These are phyloP conservation scores for Enteromius mattozi DNA, from an alignment of 2,797 vertebrate genomes.

Conservation along the genomic window DNA sequence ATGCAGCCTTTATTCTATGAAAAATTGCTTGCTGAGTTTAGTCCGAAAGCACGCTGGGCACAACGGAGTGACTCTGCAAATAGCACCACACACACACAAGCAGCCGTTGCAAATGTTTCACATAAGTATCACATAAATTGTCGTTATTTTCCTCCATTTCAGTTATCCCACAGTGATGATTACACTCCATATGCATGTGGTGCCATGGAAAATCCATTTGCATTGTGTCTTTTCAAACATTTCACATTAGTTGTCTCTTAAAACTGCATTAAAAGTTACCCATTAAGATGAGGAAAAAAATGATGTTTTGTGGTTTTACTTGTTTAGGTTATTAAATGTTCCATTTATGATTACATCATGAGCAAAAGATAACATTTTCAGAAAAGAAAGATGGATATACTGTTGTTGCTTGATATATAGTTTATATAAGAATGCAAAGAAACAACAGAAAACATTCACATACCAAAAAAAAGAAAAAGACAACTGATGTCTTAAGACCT, in stretches of 20 bases:
- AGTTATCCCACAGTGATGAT: conserved; percentile 46
- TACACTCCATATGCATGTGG: conserved; percentile 37
- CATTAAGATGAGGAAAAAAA: conserved; percentile 34
- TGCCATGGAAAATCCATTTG: conserved; percentile 48
- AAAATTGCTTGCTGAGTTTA: conserved; percentile 21
- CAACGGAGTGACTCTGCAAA: conserved; percentile 24
- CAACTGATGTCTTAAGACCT: not conserved
- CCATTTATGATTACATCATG: conserved; percentile 32
- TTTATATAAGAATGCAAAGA: conserved; percentile 4
- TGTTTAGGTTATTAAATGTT: conserved; percentile 36
- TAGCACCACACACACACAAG: conserved; percentile 3
- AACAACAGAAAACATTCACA: not conserved
- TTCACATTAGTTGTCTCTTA: conserved; percentile 30
- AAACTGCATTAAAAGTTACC: conserved; percentile 31
- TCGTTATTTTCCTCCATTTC: conserved; percentile 43
- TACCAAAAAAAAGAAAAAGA: not conserved
- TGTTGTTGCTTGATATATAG: not conserved
- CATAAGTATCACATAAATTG: conserved; percentile 29
- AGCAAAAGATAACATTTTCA: not conserved
- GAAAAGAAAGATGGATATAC: not conserved
- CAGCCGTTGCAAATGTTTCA: conserved; percentile 26
- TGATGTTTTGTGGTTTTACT: conserved; percentile 37
- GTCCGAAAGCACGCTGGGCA: conserved; percentile 25
- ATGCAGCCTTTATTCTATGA: conserved; percentile 11
- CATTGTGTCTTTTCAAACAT: conserved; percentile 42